Percentiles rank a stretch among this genome's conserved stretches.
Conservation (phyloP, 1,140 invertebrate species). For the Periplaneta americana region DNA sequence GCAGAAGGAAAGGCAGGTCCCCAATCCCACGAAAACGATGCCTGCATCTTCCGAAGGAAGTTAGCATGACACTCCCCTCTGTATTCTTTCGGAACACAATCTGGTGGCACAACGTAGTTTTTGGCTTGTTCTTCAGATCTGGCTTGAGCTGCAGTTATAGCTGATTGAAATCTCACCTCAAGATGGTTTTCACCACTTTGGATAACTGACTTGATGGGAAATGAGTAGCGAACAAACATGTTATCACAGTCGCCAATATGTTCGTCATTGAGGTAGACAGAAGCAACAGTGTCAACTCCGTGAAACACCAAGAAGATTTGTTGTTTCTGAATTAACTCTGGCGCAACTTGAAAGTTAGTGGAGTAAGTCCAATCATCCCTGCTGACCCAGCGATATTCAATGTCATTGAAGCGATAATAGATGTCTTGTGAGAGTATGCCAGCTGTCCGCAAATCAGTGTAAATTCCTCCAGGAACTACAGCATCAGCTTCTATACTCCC, state of each 20-base stretch:
- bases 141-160: constrained; percentile 58
- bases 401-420: constrained; percentile 71
- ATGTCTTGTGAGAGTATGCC: constrained; percentile 45
- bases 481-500: constrained; percentile 37
- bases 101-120: constrained; percentile 59
- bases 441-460: constrained; percentile 62
- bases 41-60: constrained; percentile 94
- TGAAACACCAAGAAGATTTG: constrained; percentile 50
- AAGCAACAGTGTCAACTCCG: constrained; percentile 81
- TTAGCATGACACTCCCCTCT: constrained; percentile 94
- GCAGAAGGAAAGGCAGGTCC: constrained; percentile 90
- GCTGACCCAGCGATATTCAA: constrained; percentile 74
- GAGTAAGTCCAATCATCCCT: constrained; percentile 73
- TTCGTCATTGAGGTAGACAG: constrained; percentile 64
- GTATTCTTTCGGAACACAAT: constrained; percentile 87
- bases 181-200: constrained; percentile 53
- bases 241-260: constrained; percentile 67
- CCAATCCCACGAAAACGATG: constrained; percentile 98
- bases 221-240: constrained; percentile 84
- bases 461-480: constrained; percentile 79
- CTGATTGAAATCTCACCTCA: constrained; percentile 51
- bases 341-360: background rate
- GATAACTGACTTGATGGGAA: constrained; percentile 64
- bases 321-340: background rate
- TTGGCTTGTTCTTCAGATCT: constrained; percentile 34